Evolutionary conservation across 2,113 vertebrate genomes (phyloP).

Genomic region (Cathartes aura): DNA sequence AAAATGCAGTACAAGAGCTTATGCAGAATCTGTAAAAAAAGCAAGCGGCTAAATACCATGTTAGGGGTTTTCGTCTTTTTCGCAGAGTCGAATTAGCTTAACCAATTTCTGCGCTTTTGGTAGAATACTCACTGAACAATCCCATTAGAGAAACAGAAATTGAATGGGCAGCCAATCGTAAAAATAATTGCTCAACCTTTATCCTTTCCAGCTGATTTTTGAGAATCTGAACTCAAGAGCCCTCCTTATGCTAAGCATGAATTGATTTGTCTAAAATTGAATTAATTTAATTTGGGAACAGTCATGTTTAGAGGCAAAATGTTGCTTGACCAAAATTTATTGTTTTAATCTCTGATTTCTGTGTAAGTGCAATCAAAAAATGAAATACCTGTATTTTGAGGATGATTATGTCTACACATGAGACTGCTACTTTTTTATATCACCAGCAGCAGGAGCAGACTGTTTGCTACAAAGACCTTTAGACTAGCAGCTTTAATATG

Average conservation of each 20-base stretch:
- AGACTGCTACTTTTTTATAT: background rate
- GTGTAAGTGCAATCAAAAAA: background rate
- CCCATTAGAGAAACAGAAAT: slow-evolving; percentile 54
- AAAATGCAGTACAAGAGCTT: background rate
- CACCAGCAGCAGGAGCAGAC: background rate
- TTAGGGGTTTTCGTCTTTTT: background rate
- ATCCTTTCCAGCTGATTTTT: slow-evolving; percentile 55
- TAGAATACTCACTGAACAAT: slow-evolving; percentile 25
- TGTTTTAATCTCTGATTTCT: slow-evolving; percentile 16
- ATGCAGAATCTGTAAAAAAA: background rate
- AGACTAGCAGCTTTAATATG: background rate
- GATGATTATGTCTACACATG: background rate
- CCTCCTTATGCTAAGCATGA: slow-evolving; percentile 22
- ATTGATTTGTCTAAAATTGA: slow-evolving; percentile 17
- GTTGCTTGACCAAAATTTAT: slow-evolving; percentile 8
- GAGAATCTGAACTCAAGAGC: slow-evolving; percentile 2
- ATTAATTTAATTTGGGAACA: slow-evolving; percentile 51
- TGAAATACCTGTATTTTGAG: background rate
- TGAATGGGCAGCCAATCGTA: slow-evolving; percentile 51
- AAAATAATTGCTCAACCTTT: slow-evolving; percentile 60
- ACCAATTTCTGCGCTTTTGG: background rate
- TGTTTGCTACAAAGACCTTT: background rate
- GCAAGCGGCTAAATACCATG: background rate
- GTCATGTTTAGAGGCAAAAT: slow-evolving; percentile 26
- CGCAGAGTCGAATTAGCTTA: slow-evolving; percentile 20